Percentiles rank a stretch among this genome's conserved stretches.
phyloP scores from a whole-genome alignment of 2,113 vertebrate species.

The Probosciger aterrimus region DNA sequence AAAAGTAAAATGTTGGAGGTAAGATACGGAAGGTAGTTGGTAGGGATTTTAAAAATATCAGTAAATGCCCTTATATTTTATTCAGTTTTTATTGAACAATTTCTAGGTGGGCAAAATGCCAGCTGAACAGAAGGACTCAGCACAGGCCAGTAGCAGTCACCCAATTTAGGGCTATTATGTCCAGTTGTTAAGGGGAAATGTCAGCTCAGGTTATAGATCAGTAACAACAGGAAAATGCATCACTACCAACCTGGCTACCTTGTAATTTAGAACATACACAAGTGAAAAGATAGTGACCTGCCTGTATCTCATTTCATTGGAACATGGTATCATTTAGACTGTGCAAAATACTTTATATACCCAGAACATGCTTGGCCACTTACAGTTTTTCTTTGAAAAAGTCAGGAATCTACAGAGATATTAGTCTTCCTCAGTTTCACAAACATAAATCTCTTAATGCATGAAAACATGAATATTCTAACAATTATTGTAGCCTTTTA shows the following conservation, averaged over 20 bases:
- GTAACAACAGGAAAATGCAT: not conserved
- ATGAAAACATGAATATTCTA: not conserved
- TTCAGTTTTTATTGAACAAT: not conserved
- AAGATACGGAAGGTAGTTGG: not conserved
- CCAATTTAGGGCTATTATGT: not conserved
- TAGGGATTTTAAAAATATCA: not conserved
- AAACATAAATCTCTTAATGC: not conserved
- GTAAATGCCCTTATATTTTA: not conserved
- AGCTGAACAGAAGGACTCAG: conserved; percentile 21
- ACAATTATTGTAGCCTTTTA: not conserved
- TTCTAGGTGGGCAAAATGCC: conserved; percentile 16
- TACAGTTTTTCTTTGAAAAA: not conserved
- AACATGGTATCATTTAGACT: not conserved
- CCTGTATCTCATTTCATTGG: not conserved
- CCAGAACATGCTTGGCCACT: not conserved
- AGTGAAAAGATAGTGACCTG: not conserved
- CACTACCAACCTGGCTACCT: not conserved
- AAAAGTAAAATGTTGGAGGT: not conserved
- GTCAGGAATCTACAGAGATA: not conserved
- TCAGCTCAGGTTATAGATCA: not conserved
- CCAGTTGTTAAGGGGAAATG: not conserved
- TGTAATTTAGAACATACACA: not conserved
- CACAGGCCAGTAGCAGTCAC: not conserved
- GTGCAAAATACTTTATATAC: not conserved
- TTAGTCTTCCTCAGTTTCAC: not conserved